Evolutionary conservation across 2,888 invertebrate species (phyloP).

Genomic region (Hirudinaria manillensis): DNA sequence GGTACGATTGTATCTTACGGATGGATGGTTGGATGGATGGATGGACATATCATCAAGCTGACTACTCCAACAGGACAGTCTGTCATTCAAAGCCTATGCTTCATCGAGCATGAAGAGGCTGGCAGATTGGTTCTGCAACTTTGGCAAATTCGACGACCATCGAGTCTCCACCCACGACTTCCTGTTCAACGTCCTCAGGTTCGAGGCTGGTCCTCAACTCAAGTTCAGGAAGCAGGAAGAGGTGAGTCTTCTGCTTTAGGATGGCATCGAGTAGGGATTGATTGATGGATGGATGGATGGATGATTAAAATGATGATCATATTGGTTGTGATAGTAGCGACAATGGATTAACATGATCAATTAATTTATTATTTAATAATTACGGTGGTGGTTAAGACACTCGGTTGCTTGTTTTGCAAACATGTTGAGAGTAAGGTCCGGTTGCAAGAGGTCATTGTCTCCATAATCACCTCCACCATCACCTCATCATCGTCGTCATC

Average conservation of each 20-base stretch:
- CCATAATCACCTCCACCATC: no score
- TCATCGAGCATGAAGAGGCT: neutral
- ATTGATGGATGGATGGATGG: no score
- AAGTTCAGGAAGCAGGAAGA: constrained; percentile 14
- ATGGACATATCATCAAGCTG: no score
- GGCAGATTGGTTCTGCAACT: neutral
- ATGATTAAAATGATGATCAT: no score
- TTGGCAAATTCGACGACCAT: neutral
- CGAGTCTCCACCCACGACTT: neutral
- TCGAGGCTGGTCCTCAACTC: neutral
- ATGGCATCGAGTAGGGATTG: no score
- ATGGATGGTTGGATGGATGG: neutral
- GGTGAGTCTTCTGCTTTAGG: neutral
- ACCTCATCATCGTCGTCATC: no score
- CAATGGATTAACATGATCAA: constrained; percentile 1
- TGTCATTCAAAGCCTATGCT: constrained; percentile 10
- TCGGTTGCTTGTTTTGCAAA: neutral
- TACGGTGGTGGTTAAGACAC: neutral
- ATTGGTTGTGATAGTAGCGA: no score
- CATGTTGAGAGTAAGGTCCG: no score
- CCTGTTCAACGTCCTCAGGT: constrained; percentile 1
- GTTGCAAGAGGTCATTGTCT: no score
- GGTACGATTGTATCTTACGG: constrained; percentile 42
- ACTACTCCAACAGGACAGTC: neutral
- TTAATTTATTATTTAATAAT: no score